Evolutionary conservation across 2,113 vertebrate genomes (phyloP).

Genomic region (Gambusia affinis): DNA sequence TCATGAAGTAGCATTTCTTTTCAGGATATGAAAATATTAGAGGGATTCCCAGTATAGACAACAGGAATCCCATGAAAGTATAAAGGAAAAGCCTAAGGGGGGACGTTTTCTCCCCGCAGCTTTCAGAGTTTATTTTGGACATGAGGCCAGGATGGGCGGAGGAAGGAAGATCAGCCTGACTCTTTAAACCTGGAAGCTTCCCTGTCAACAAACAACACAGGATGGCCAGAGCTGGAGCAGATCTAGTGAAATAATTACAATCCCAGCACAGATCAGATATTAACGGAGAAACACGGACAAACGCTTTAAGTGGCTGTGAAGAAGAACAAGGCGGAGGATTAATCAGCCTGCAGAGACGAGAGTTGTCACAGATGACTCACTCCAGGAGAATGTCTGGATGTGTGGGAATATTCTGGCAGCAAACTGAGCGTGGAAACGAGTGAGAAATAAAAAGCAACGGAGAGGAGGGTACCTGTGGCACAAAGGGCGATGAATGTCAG

Average conservation of each 20-base stretch:
- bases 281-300: constrained; percentile 28
- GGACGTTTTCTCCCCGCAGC: constrained; percentile 41
- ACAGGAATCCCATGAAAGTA: constrained; percentile 52
- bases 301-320: constrained; percentile 40
- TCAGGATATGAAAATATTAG: constrained; percentile 72
- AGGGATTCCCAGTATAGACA: constrained; percentile 50
- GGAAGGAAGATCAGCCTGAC: constrained; percentile 57
- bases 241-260: constrained; percentile 22
- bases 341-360: constrained; percentile 55
- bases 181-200: constrained; percentile 67
- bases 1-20: constrained; percentile 25
- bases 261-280: constrained; percentile 51
- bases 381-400: constrained; percentile 61
- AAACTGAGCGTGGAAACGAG: constrained; percentile 11
- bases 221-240: background rate
- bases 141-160: constrained; percentile 50
- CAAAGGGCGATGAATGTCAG: constrained; percentile 96
- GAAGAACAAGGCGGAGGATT: constrained; percentile 43
- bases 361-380: constrained; percentile 74
- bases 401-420: constrained; percentile 58
- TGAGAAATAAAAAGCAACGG: background rate
- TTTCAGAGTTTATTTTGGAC: constrained; percentile 65
- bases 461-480: constrained; percentile 86
- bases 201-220: constrained; percentile 63
- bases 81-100: constrained; percentile 41